Evolutionary conservation across 2,888 invertebrate genomes (phyloP), one percentile per base, ranked within the genome.

Genomic region (Melanargia galathea): DNA sequence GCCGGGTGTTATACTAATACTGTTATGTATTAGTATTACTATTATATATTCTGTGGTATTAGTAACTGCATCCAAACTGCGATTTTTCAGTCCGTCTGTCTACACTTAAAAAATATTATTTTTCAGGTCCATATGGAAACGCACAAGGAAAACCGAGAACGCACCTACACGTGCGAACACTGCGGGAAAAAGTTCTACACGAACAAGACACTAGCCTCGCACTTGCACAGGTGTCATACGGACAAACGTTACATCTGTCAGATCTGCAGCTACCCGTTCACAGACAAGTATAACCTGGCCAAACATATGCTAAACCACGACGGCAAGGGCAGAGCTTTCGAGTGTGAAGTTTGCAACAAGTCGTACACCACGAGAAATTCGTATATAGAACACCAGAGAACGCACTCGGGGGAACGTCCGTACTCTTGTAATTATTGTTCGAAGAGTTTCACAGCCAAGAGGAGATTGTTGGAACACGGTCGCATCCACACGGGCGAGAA

Each of bases 131-230:
- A 92, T 68, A 72, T 89, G 52, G 85, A 88, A 73, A 86, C 84
- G 1, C 92, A 92, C 73, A 81, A 83, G 63, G 82, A 82, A 45
- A 82, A 86, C 71, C 76, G 90, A 67, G 84, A 87, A 60, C 73
- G 86, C 3, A 73, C 66, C 8, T 84, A 80, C 69, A 79, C 85
- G 8, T 92, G 92, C 67, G 82, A 86, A 60, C 86, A 87, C n/a
- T 92, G 92, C 62, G 86, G 84, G 1, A 87, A 87, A 68, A 87
- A 87, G 45, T 92, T 89, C 74, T 86, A 78, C 65, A 87, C 85
- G 0, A 86, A 85, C 46, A 79, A 80, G 10, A 81, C 80, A 30
- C 71, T 90, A 7, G 66, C 74, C 0, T 78, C 83, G 0, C 91
- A 91, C 66, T 76, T 83, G 0, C 75, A 82, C 0, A 73, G 83